phyloP scores from a whole-genome alignment of 1,140 invertebrate genomes.

The Brachionus angularis region DNA sequence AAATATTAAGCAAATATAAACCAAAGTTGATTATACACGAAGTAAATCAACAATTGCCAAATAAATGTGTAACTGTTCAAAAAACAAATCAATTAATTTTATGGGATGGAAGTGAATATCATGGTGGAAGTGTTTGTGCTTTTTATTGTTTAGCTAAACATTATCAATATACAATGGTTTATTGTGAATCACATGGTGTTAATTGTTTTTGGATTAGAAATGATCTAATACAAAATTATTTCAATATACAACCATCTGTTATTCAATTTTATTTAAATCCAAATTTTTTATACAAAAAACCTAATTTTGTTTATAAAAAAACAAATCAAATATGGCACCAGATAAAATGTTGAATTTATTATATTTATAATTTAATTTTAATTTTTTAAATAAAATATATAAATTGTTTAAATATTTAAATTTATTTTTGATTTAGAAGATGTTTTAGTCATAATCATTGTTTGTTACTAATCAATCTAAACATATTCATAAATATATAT shows the following conservation, averaged over 20 bases:
- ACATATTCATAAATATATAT: too few species aligned
- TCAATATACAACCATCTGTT: too few species aligned
- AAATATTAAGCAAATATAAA: neutral
- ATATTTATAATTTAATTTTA: too few species aligned
- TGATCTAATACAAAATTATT: neutral
- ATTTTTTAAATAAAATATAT: too few species aligned
- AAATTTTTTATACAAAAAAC: neutral
- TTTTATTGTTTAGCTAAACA: neutral
- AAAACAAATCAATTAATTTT: neutral
- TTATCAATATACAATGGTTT: neutral
- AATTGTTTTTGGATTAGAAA: neutral
- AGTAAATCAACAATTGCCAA: neutral
- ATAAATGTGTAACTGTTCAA: neutral
- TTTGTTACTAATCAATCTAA: too few species aligned
- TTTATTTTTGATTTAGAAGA: too few species aligned
- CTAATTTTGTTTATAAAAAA: neutral
- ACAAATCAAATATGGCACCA: neutral
- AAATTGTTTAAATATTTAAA: too few species aligned
- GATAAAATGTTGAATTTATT: too few species aligned
- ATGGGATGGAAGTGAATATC: neutral
- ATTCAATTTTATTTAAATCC: too few species aligned
- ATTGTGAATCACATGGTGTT: neutral
- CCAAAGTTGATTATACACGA: neutral
- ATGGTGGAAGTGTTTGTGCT: neutral
- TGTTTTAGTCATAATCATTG: too few species aligned